Evolutionary conservation across 1,140 invertebrate species (phyloP), one percentile per base, ranked within the genome.

Genomic region (Portunus trituberculatus): DNA sequence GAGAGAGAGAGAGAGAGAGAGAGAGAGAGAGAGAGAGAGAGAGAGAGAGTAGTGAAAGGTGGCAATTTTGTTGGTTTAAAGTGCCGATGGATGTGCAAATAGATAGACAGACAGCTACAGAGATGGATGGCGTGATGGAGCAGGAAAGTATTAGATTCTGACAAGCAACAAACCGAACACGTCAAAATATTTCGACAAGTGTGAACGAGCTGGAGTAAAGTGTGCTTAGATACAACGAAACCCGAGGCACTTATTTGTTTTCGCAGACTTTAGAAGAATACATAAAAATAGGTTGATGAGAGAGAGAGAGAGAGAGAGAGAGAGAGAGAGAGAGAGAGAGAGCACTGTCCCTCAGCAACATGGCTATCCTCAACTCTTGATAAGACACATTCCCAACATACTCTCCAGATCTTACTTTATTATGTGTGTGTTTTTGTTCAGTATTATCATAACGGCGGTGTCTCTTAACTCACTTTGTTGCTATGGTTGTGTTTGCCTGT

Each of bases 231-330:
- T n/a, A n/a, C 25, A 76, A 25, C 20, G 67, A 76, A n/a, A 76
- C 67, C 2, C 1, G 16, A 76, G 6, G 0, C 25, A n/a, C 12
- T 7, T 20, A n/a, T 76, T 7, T 25, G 25, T 76, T 76, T 25
- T n/a, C 67, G 12, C 20, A n/a, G 16, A 76, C 12, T 8, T 25
- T 7, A 7, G 67, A n/a, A n/a, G 67, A 20, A 20, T 59, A 20
- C 12, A 20, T 1, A 20, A n/a, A 32, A 59, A 59, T 59, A 10
- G 86, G 86, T 7, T 25, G 32, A 29, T 29, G 86, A 88, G 86
- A 45, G 86, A 45, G 86, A 88, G 86, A 88, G 86, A 46, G 86
- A 88, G 86, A 46, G 86, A 88, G 86, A 88, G 86, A 88, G 86
- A 88, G 86, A 76, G 67, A 76, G 67, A 76, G 67, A 76, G 67